Evolutionary conservation across 2,113 vertebrate species (phyloP), one percentile per base, ranked within the genome.

Genomic region (Setophaga kirtlandii): DNA sequence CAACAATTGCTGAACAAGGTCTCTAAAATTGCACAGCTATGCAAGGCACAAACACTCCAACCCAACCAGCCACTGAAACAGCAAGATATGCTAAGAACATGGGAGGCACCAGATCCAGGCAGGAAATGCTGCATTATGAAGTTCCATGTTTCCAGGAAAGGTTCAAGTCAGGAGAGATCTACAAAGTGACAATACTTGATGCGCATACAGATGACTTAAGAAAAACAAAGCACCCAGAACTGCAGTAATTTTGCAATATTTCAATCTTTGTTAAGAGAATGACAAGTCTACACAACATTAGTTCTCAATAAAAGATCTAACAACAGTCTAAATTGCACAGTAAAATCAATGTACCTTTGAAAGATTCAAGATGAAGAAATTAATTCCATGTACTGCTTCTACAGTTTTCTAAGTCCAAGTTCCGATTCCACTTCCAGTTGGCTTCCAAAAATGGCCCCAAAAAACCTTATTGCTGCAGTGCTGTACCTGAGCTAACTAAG

Each of bases 31-130:
- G 39, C 35, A 44, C 30, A 35, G 12, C 12, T 42, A 35, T 47
- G 84, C 49, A 53, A 75, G 17, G 52, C n/a, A 82, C 35, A 39
- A 74, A 55, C 23, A 47, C 30, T 16, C 30, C 2, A 5, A 70
- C 23, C 46, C n/a, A 21, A 41, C 3, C 52, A 76, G 56, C 27
- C 46, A 68, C 28, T 37, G 49, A 60, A 77, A 87, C 1, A 2
- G 14, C 37, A 33, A 65, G 10, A 52, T 14, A 59, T 0, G 0
- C 62, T 56, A n/a, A 73, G 37, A 56, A 71, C 20, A 50, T 0
- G 1, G 3, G 18, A 70, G 53, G 52, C 62, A n/a, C 8, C 20
- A 37, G 65, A 44, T 64, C 19, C 58, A 65, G 65, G 41, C 15
- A 83, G 67, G 17, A 89, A 60, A 64, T 0, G 5, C 22, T 59